Evolutionary conservation across 2,888 invertebrate species (phyloP).

Genomic region (Dinocampus coccinellae): DNA sequence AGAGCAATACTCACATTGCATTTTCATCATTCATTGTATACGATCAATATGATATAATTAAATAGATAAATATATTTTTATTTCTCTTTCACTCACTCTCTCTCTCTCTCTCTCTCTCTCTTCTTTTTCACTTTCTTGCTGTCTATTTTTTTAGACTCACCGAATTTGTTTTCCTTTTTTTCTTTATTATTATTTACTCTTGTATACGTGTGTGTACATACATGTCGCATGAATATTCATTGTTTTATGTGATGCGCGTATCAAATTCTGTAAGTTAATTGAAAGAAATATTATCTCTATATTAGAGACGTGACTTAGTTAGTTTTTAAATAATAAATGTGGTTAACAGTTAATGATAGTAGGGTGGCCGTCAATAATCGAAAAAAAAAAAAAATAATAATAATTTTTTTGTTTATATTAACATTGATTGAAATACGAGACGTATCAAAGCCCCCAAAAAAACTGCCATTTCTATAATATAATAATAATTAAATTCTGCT

Average conservation of each 20-base stretch:
- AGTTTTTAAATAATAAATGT: slow-evolving; percentile 42
- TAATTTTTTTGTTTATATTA: slow-evolving; percentile 26
- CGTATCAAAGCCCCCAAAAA: slow-evolving; percentile 40
- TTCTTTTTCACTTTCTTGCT: too few relatives aligned
- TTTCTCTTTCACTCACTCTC: not conserved
- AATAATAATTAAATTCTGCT: slow-evolving; percentile 15
- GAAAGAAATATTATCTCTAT: slow-evolving; percentile 52
- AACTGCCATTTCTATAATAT: slow-evolving; percentile 46
- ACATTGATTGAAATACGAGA: too few relatives aligned
- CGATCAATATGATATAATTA: slow-evolving; percentile 8
- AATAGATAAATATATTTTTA: slow-evolving; percentile 32
- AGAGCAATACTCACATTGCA: not conserved
- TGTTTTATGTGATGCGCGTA: slow-evolving; percentile 4
- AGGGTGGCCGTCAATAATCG: not conserved
- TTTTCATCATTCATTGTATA: not conserved
- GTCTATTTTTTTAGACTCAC: too few relatives aligned
- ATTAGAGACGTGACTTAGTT: slow-evolving; percentile 55
- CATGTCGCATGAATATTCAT: slow-evolving; percentile 35
- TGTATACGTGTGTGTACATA: slow-evolving; percentile 10
- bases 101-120: not conserved
- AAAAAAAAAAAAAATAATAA: slow-evolving; percentile 26
- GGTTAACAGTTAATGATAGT: not conserved
- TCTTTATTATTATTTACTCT: not conserved
- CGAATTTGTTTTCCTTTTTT: too few relatives aligned
- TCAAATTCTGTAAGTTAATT: slow-evolving; percentile 34